Evolutionary conservation across 1,140 invertebrate species (phyloP), one percentile per base, ranked within the genome.

Genomic region (Ooceraea biroi): DNA sequence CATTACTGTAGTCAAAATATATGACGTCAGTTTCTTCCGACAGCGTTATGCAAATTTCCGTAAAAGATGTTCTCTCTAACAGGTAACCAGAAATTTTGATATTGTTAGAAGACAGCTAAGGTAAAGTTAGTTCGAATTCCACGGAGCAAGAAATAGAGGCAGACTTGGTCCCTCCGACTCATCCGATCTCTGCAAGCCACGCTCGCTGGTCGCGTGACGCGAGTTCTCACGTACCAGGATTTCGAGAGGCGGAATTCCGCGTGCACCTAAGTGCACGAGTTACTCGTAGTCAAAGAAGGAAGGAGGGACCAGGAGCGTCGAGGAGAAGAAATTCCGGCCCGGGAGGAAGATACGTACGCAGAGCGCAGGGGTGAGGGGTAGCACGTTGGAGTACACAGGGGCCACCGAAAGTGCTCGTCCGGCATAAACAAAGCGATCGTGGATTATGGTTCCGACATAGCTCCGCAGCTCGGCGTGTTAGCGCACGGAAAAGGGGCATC

Each of bases 161-260:
- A 36, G 58, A 41, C 22, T 36, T 14, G 10, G 1, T 76, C 30
- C 44, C 60, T 41, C 48, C 17, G 27, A 58, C 12, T 48, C 41
- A n/a, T 19, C 7, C 57, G 36, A 65, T 76, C 58, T 36, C 41
- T 57, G n/a, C 36, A 30, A 65, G 68, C 44, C 55, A 52, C 7
- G 72, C 55, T 73, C 69, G 50, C 2, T 17, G 44, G 60, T 48
- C 63, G 82, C 68, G 83, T 76, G 52, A 87, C 65, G 86, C 87
- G 77, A 85, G 87, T 88, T 88, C 87, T 88, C 87, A 88, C 83
- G 87, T 88, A 88, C 72, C 87, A 88, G 83, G 86, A 88, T 88
- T 88, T 88, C 72, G 87, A 88, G 82, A 84, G 86, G 77, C 83
- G 87, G 87, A 88, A 88, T 88, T 88, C 87, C 87, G 86, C 87